These are phyloP conservation scores for Typhlichthys eigenmanni DNA, from an alignment of 2,797 vertebrate genomes.

Conservation along the genomic window DNA sequence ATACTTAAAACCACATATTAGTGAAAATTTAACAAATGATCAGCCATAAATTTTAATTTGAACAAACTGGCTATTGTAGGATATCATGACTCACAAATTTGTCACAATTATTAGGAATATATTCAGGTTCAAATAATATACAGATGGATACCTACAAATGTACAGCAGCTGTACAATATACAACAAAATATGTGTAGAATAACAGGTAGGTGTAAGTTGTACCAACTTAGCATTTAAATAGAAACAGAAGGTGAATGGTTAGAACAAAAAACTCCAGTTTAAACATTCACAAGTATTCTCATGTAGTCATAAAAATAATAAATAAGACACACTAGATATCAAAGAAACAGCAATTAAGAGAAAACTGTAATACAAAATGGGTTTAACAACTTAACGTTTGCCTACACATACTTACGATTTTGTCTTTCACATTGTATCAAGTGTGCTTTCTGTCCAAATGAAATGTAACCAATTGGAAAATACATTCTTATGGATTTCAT, in stretches of 20 bases:
- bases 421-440: slow-evolving; percentile 40
- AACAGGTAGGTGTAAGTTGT: too few species aligned
- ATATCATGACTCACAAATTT: slow-evolving; percentile 16
- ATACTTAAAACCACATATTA: too few species aligned
- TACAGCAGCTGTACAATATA: slow-evolving; percentile 28
- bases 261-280: too few species aligned
- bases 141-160: slow-evolving; percentile 14
- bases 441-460: slow-evolving; percentile 34
- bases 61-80: slow-evolving; percentile 9
- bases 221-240: background rate
- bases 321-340: slow-evolving; percentile 5
- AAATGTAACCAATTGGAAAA: slow-evolving; percentile 9
- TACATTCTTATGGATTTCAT: background rate
- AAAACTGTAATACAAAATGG: slow-evolving; percentile 3
- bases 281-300: too few species aligned
- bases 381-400: background rate
- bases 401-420: slow-evolving; percentile 3
- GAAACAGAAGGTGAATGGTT: background rate
- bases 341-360: slow-evolving; percentile 21
- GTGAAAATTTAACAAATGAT: too few species aligned
- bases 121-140: slow-evolving; percentile 20
- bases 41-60: slow-evolving; percentile 36
- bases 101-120: slow-evolving; percentile 13
- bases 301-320: too few species aligned
- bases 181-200: slow-evolving; percentile 8